Evolutionary conservation across 2,888 invertebrate species (phyloP), one percentile per base, ranked within the genome.

Genomic region (Cremastobaeus sp.): DNA sequence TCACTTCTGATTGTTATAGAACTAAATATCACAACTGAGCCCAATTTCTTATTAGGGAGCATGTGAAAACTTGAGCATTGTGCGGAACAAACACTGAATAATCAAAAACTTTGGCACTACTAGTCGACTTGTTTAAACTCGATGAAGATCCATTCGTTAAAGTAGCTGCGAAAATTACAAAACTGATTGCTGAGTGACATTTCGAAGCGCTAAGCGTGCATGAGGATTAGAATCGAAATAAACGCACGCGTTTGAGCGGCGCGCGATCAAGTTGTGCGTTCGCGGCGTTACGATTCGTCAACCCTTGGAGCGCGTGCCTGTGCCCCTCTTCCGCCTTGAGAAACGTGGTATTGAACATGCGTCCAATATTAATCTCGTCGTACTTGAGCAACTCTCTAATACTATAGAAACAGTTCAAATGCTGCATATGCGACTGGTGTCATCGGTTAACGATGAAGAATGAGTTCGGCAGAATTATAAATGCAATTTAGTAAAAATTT

Each of bases 241-340:
- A 52, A 54, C 59, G 69, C 43, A 69, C 34, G 48, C 68, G 59
- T 69, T 69, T 43, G 50, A 59, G 74, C 64, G 64, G 45, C 69
- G 65, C 70, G 70, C 70, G 52, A 47, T 34, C 55, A 65, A 73
- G 54, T 70, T 52, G 64, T 59, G 59, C 54, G 34, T 47, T 65
- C 39, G 39, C 35, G 41, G 6, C 41, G 25, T 43, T 25, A 47
- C 52, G 32, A 30, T 47, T 39, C 28, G 54, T 28, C 69, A 54
- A 62, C 69, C 69, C 69, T 70, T 50, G 68, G 21, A 62, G 69
- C 69, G 69, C 69, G 54, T 55, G 62, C 55, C 47, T 69, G 54
- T 45, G 43, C 60, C 69, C 60, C 60, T 69, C 60, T 60, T 52
- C 60, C 37, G 35, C 32, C 21, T 9, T 4, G 21, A n/a, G 21